These are phyloP conservation scores for Strigamia transsilvanica DNA, from an alignment of 2,888 invertebrate species.

Conservation along the genomic window DNA sequence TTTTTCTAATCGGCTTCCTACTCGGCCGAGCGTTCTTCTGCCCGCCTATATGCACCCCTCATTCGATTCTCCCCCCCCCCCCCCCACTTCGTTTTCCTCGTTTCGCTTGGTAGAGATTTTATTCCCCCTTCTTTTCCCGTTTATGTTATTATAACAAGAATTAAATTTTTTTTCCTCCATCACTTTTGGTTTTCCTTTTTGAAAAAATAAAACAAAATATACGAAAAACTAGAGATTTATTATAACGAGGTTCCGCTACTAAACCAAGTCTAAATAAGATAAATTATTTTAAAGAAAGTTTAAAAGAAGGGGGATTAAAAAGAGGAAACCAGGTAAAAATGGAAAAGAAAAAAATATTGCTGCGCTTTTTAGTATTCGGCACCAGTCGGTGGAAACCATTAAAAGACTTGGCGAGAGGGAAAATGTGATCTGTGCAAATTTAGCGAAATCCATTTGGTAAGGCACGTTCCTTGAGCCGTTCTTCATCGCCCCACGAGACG, in stretches of 20 bases:
- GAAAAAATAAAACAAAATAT: background rate
- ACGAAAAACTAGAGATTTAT: slow-evolving; percentile 16
- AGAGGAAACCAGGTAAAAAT: slow-evolving; percentile 10
- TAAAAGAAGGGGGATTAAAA: background rate
- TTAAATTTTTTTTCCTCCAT: background rate
- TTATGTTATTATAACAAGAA: slow-evolving; percentile 30
- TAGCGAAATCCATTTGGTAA: slow-evolving; percentile 50
- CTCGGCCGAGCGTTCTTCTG: slow-evolving; percentile 45
- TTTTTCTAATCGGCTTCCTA: slow-evolving; percentile 49
- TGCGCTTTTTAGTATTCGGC: slow-evolving; percentile 50
- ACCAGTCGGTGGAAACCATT: slow-evolving; percentile 51
- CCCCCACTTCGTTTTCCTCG: slow-evolving; percentile 22
- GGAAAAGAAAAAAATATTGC: slow-evolving; percentile 6
- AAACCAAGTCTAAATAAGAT: background rate
- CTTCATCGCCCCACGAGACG: slow-evolving; percentile 43
- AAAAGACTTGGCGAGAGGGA: slow-evolving; percentile 43
- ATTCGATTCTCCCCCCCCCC: slow-evolving; percentile 20
- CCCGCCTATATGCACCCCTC: slow-evolving; percentile 18
- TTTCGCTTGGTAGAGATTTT: slow-evolving; percentile 49
- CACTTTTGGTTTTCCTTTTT: background rate
- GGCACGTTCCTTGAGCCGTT: slow-evolving; percentile 41
- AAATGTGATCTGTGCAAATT: slow-evolving; percentile 51
- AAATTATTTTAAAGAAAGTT: background rate
- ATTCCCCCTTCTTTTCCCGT: background rate
- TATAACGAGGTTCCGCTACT: background rate